Evolutionary conservation across 92 coral and sea anemone species (phyloP), one percentile per base, ranked within the genome.

Genomic region (Heteractis magnifica): DNA sequence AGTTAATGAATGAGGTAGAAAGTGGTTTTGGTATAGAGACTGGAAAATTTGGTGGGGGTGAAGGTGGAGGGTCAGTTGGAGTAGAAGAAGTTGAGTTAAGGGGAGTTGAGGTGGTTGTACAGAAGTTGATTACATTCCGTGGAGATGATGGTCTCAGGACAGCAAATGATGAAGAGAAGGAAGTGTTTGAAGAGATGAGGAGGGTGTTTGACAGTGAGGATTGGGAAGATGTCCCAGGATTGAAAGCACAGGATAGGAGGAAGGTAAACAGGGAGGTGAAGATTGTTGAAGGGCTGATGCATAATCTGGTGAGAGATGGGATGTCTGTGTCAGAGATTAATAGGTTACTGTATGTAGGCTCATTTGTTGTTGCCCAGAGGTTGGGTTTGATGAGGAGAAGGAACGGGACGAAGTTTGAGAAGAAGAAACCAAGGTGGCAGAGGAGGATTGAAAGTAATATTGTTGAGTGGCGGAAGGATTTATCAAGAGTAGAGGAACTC

Each of bases 321-420:
- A 83, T 83, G 86, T 75, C 83, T 50, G 84, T 83, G 86, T 83
- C 81, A 26, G 86, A 83, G 60, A 83, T 72, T 58, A 83, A 74
- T 83, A 83, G 83, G 7, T 49, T 77, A 20, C 72, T 83, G 84
- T 83, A 83, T 56, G 76, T 77, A 55, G 82, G 83, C 8, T 55
- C 86, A 48, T 83, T 70, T 74, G 65, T 72, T 74, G 83, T 83
- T 44, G 83, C 86, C 49, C 68, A 83, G 18, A 83, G 83, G 70
- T 83, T 83, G 77, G 86, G 86, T 79, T 10, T 83, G 86, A 83
- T 83, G 86, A 68, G 81, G 26, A 83, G 74, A 70, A 74, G 14
- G 34, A 83, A 83, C 49, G 48, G 83, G 60, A 83, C 6, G 56
- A 52, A 52, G 10, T 52, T 52, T 52, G 56, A 52, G 56, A 52